Base-by-base conservation (phyloP, 2,888 invertebrate genomes). In the Tinea semifulvella region DNA sequence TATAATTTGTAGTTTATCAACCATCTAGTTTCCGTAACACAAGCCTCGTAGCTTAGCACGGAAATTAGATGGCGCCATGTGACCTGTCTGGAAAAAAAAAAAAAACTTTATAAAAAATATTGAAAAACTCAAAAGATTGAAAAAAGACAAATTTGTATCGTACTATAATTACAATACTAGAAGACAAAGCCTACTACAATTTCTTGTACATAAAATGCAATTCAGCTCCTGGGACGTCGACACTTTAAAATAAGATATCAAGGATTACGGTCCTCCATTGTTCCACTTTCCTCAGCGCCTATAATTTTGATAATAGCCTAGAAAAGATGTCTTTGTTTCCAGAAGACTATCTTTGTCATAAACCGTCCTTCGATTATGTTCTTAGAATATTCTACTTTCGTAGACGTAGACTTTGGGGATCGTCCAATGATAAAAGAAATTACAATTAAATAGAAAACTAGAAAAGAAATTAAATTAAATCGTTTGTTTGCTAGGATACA, bases 271-370 rank as follows among this genome's bases (percentile, higher is more conserved):
- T 40, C 17, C 40, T 14, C 40, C 11, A 17, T 40, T 40, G 40
- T 40, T 13, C 17, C 22, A 14, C 11, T n/a, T n/a, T 14, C 36
- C 10, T 8, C 10, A 53, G 58, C 63, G 68, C 62, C 74, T 66
- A 75, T 74, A 74, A 79, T 77, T 79, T 76, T 75, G 74, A 77
- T 75, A 76, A 79, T 75, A 77, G 72, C 61, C 74, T 70, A 75
- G 77, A 75, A 73, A 79, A 75, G 74, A 72, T 71, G 68, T 71
- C 71, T 73, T 79, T 79, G 77, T 79, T 65, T 69, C 52, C 52
- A 56, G 52, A 63, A 59, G 68, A 60, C 65, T 70, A 72, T 69
- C 69, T 64, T 61, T 57, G 63, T 65, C 60, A 51, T 68, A 65
- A 63, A 67, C 55, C 55, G 55, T 53, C 64, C 65, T 71, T 73